Base-by-base conservation (phyloP, 2,888 invertebrate species). In the Hirtodrosophila histrioides region DNA sequence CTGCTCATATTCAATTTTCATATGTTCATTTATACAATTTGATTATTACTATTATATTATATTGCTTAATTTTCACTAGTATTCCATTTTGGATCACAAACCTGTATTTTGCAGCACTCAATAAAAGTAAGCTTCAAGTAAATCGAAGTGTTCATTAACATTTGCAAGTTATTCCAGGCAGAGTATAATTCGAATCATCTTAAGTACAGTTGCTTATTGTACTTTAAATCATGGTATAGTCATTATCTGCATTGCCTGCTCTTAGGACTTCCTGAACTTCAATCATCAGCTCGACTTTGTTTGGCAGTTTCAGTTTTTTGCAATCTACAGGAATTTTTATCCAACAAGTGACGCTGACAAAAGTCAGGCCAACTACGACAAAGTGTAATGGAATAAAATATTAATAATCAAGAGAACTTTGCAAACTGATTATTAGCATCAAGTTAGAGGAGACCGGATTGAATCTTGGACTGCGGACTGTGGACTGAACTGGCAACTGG, bases 371-470 rank as follows among this genome's bases (percentile, higher is more conserved):
- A 24, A 23, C 12, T 31, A 44, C 4, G 9, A 23, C 67, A 71
- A 53, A 85, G 67, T 77, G 72, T 79, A 81, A 85, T 72, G 86
- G 86, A 75, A 86, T 86, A 80, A 86, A 82, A 82, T 83, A 82
- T 82, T 82, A 82, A 82, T 83, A 82, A 80, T 83, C 82, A 50
- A 57, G 68, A 54, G 70, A 83, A 86, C 66, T 86, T 74, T 74
- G 68, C 75, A 64, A 86, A 83, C 78, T 83, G 82, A 83, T 86
- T 86, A 76, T 83, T 17, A 17, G 17, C 82, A 83, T 67, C 81
- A 73, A 65, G 75, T 43, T 23, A 35, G 48, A 56, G 51, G 62
- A 46, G 53, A 44, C n/a, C 24, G 71, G 53, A 41, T 27, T 37
- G 41, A 36, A 58, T 17, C 17, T 17, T 17, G 27, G 27, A 27